These are phyloP conservation scores for Cheilosia vernalis DNA, from an alignment of 2,888 invertebrate species.

Conservation along the genomic window DNA sequence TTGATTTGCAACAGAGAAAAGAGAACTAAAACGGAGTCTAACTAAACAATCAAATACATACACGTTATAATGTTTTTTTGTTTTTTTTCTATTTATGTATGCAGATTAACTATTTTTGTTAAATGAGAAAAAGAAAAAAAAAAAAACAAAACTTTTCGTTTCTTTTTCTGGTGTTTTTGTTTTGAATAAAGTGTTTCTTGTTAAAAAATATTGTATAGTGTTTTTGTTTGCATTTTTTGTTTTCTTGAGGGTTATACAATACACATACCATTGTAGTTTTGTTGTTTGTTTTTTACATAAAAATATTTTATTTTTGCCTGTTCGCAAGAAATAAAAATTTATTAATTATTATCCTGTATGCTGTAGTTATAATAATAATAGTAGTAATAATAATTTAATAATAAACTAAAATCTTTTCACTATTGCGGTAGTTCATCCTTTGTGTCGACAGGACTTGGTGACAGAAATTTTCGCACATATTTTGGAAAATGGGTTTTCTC, in stretches of 20 bases:
- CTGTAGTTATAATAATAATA: slow-evolving; percentile 82
- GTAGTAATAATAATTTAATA: slow-evolving; percentile 83
- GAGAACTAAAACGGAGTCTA: slow-evolving; percentile 38
- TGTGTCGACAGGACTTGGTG: slow-evolving; percentile 93
- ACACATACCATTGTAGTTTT: slow-evolving; percentile 76
- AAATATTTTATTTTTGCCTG: slow-evolving; percentile 57
- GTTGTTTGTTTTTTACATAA: slow-evolving; percentile 68
- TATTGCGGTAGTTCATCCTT: slow-evolving; percentile 92
- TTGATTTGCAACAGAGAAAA: slow-evolving; percentile 47
- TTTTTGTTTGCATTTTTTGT: slow-evolving; percentile 47
- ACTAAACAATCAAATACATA: slow-evolving; percentile 52
- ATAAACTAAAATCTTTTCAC: slow-evolving; percentile 84
- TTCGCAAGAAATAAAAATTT: slow-evolving; percentile 76
- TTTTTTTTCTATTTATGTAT: slow-evolving; percentile 17
- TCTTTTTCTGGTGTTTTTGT: slow-evolving; percentile 16
- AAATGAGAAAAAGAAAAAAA: slow-evolving; percentile 20
- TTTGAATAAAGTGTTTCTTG: slow-evolving; percentile 42
- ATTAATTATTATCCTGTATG: slow-evolving; percentile 78
- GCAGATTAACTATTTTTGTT: slow-evolving; percentile 46
- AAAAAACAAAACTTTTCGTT: slow-evolving; percentile 9
- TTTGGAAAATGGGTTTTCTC: slow-evolving; percentile 97
- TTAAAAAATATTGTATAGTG: slow-evolving; percentile 64
- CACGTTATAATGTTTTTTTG: slow-evolving; percentile 24
- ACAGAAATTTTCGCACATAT: slow-evolving; percentile 94
- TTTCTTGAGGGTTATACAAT: slow-evolving; percentile 63